Conservation (phyloP, 2,797 vertebrate genomes). For the Enteromius fasciolatus region DNA sequence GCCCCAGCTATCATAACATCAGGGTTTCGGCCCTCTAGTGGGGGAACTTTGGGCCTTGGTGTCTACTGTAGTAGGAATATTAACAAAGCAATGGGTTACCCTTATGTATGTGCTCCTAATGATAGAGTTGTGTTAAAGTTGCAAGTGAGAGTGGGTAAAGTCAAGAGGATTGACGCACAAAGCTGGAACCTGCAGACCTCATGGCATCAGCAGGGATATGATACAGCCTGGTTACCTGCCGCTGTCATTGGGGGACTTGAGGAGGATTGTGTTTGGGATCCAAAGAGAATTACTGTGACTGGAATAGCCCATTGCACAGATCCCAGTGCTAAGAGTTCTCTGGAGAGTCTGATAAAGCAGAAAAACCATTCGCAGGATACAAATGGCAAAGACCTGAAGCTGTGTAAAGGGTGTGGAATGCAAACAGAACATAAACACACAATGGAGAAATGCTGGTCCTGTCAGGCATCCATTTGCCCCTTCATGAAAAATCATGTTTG, state of each 20-base stretch:
- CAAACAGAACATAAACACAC: slow-evolving; percentile 44
- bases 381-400: neutral
- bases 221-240: slow-evolving; percentile 63
- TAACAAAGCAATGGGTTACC: slow-evolving; percentile 63
- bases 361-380: neutral
- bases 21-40: slow-evolving; percentile 58
- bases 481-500: slow-evolving; percentile 64
- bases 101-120: slow-evolving; percentile 10
- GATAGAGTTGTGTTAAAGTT: slow-evolving; percentile 63
- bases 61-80: slow-evolving; percentile 66
- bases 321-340: slow-evolving; percentile 27
- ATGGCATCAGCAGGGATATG: slow-evolving; percentile 64
- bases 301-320: slow-evolving; percentile 61
- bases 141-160: slow-evolving; percentile 61
- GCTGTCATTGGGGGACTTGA: slow-evolving; percentile 12
- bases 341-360: slow-evolving; percentile 59
- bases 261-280: slow-evolving; percentile 66
- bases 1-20: slow-evolving; percentile 57
- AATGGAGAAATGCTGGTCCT: slow-evolving; percentile 61
- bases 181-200: neutral
- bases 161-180: slow-evolving; percentile 58
- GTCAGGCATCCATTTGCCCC: slow-evolving; percentile 55
- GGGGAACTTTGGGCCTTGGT: slow-evolving; percentile 62
- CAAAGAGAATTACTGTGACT: slow-evolving; percentile 59
- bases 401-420: slow-evolving; percentile 55